Base-by-base conservation (phyloP, 2,797 vertebrate species). In the Tokudaia muenninki region DNA sequence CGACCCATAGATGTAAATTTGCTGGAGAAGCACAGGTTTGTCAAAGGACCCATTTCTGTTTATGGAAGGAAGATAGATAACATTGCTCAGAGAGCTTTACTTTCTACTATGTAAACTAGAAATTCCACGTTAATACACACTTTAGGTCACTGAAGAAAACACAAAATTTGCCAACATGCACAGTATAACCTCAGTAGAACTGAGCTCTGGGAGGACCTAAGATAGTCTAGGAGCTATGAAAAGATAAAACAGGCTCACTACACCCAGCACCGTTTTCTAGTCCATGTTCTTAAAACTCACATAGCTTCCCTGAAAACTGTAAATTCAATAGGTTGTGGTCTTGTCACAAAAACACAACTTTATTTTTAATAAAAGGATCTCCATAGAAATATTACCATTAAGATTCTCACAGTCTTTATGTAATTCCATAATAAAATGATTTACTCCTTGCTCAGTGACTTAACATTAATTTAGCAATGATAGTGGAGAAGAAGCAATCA, bases 321-420 rank as follows among this genome's bases (percentile, higher is more conserved):
- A 47, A 52, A 17, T 14, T 84, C 0, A n/a, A 44, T 82, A 17
- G 67, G 0, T 24, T 83, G 63, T 93, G 4, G 89, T 11, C 3
- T 91, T 9, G 94, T 91, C 67, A n/a, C 11, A 31, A 87, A 95
- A 91, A 86, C 13, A 59, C 11, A 94, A 94, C 55, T 91, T 2
- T 0, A 79, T 87, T 92, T 86, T 91, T 81, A 93, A 75, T 70
- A 95, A 82, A 92, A 80, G 5, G 19, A 5, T 7, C 74, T 1
- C 9, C 44, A 52, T n/a, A 29, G 29, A 65, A 61, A 29, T 37
- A 94, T 79, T 37, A 31, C 22, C 57, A 29, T 44, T 81, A 67
- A 79, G 7, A 72, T 74, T 91, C 78, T 84, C 10, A 47, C 13
- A 41, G 9, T 57, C 1, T 93, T 57, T 75, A 87, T 92, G 34